Conservation (phyloP, 2,113 vertebrate species). For the Hemibagrus wyckioides region DNA sequence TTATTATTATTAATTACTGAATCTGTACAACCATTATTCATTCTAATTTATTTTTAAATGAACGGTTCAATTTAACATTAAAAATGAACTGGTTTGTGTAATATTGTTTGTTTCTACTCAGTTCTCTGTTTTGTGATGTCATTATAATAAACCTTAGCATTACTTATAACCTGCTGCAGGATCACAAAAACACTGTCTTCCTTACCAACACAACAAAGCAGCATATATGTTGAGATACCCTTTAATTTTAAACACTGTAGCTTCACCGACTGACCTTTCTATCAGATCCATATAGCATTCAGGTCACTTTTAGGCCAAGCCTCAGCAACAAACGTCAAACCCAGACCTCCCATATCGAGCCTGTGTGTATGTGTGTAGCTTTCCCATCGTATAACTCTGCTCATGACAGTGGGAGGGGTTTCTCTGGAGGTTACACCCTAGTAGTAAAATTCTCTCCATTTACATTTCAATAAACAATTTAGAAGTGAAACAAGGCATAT, state of each 20-base stretch:
- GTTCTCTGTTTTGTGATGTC: not conserved
- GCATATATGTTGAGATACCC: not conserved
- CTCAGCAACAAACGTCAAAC: not conserved
- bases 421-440: constrained; percentile 3
- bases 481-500: not conserved
- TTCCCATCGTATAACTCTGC: not conserved
- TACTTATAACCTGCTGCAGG: not conserved
- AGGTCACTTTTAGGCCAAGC: not conserved
- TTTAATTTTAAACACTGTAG: not conserved
- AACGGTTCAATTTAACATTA: not conserved
- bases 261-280: not conserved
- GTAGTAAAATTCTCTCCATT: not conserved
- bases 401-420: not conserved
- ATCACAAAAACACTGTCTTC: not conserved
- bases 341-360: not conserved
- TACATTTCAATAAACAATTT: constrained; percentile 10
- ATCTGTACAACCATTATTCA: not conserved
- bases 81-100: not conserved
- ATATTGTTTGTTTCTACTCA: not conserved
- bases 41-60: not conserved
- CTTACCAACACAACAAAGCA: not conserved
- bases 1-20: not conserved
- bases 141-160: not conserved
- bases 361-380: not conserved
- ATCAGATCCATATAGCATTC: not conserved